phyloP scores from a whole-genome alignment of 2,888 invertebrate genomes.

The Parelbella ahira region DNA sequence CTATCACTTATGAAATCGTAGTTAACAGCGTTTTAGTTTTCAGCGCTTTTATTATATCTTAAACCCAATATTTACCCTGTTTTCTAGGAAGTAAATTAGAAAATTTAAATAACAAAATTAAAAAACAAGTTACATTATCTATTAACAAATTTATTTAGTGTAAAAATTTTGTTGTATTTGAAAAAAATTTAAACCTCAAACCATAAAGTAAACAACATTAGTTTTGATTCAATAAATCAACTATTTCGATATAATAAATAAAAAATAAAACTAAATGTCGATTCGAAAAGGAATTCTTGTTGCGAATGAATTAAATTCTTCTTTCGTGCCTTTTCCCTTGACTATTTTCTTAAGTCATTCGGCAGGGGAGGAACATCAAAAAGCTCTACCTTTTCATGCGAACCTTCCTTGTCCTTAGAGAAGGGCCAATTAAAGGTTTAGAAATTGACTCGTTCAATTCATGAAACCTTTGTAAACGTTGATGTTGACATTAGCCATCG shows the following conservation, averaged over 20 bases:
- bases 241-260: conserved; percentile 27
- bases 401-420: conserved; percentile 39
- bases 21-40: too few species aligned
- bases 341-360: conserved; percentile 57
- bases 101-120: too few species aligned
- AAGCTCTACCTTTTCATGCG: conserved; percentile 37
- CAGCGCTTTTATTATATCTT: too few species aligned
- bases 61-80: too few species aligned
- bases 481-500: conserved; percentile 56
- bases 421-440: conserved; percentile 73
- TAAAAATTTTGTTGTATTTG: too few species aligned
- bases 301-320: conserved; percentile 74
- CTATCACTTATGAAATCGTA: too few species aligned
- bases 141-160: too few species aligned
- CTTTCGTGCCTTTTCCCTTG: conserved; percentile 54
- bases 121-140: too few species aligned
- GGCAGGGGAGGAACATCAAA: conserved; percentile 48
- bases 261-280: conserved; percentile 25
- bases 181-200: too few species aligned
- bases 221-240: conserved; percentile 8
- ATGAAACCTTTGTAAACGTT: conserved; percentile 50
- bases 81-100: too few species aligned
- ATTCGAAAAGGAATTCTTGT: conserved; percentile 46
- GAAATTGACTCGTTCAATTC: conserved; percentile 65
- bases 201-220: too few species aligned